phyloP scores from a whole-genome alignment of 2,113 vertebrate genomes.

The Indri indri region DNA sequence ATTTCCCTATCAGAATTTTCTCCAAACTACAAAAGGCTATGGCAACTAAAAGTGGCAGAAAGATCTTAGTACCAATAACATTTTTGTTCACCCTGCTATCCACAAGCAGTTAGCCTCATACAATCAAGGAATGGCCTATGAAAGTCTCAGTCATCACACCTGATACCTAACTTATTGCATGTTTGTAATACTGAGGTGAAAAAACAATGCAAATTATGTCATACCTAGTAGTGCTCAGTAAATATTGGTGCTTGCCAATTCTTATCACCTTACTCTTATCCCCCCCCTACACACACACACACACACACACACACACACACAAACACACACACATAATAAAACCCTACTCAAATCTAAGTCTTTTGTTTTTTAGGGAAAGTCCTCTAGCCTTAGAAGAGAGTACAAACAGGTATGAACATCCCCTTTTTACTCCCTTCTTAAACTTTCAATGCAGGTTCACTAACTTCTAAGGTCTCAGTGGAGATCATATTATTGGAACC shows the following conservation, averaged over 20 bases:
- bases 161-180: background rate
- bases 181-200: background rate
- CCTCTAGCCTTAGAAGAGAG: background rate
- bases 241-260: background rate
- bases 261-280: background rate
- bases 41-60: background rate
- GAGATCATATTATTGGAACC: background rate
- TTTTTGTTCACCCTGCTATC: background rate
- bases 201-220: background rate
- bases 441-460: background rate
- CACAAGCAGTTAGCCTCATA: background rate
- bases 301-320: background rate
- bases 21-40: background rate
- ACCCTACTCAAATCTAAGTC: background rate
- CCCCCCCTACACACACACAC: background rate
- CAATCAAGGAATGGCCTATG: background rate
- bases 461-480: background rate
- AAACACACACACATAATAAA: background rate
- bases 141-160: background rate
- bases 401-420: background rate
- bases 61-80: background rate
- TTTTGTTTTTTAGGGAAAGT: background rate
- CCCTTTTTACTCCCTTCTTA: background rate
- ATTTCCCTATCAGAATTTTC: background rate
- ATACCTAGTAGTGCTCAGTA: background rate